Percentiles rank a stretch among this genome's conserved stretches.
Evolutionary conservation across 1,140 invertebrate genomes (phyloP).

Genomic region (Panagrolaimus sp.): DNA sequence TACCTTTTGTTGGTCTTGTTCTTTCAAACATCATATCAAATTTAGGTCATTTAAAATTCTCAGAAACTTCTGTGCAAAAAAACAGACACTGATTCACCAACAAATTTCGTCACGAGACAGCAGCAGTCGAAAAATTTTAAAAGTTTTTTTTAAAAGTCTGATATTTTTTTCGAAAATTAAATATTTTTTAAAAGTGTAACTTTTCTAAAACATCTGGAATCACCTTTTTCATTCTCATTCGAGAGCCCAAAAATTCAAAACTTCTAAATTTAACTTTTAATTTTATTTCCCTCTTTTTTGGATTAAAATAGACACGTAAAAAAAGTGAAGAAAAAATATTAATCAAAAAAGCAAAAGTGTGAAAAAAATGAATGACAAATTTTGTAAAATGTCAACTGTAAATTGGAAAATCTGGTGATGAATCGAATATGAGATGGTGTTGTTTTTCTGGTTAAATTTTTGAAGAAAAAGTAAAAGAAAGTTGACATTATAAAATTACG

Average conservation of each 20-base stretch:
- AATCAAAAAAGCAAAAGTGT: not conserved
- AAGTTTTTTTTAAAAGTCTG: no score
- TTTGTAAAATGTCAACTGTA: not conserved
- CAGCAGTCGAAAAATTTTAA: no score
- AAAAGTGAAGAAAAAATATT: not conserved
- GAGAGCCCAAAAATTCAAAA: not conserved
- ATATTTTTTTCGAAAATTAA: conserved; percentile 7
- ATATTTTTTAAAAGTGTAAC: not conserved
- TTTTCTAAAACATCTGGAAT: not conserved
- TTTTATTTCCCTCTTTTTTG: not conserved
- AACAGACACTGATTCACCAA: no score
- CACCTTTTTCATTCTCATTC: no score
- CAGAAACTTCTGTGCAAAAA: no score
- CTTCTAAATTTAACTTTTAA: not conserved
- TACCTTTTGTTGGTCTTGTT: no score
- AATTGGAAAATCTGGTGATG: not conserved
- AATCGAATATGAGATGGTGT: not conserved
- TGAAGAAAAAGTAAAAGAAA: not conserved
- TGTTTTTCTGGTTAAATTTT: not conserved
- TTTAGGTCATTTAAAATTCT: no score
- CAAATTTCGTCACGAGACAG: no score
- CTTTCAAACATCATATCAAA: no score
- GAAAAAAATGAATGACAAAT: not conserved
- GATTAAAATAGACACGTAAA: no score
- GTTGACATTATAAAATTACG: not conserved